Evolutionary conservation across 2,888 invertebrate species (phyloP).

Genomic region (Scaptomyza caliginosa): DNA sequence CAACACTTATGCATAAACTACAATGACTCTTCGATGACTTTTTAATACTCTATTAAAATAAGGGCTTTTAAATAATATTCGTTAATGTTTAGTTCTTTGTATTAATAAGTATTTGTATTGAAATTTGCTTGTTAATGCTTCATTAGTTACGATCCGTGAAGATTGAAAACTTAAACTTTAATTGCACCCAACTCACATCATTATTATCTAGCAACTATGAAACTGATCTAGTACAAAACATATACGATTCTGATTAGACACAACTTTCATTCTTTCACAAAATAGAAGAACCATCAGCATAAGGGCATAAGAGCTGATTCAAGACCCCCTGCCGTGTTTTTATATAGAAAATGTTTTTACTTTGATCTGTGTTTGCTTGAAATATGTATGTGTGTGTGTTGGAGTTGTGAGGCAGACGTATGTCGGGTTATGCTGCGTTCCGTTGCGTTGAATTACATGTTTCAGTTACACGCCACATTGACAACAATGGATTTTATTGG

Average conservation of each 20-base stretch:
- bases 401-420: constrained; percentile 23
- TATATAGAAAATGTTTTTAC: constrained; percentile 72
- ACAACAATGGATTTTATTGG: constrained; percentile 12
- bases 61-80: no score
- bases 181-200: not conserved
- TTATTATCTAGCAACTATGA: constrained; percentile 15
- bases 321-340: constrained; percentile 76
- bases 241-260: constrained; percentile 15
- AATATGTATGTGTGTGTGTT: constrained; percentile 7
- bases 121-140: no score
- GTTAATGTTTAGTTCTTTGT: no score
- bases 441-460: constrained; percentile 69
- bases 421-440: constrained; percentile 48
- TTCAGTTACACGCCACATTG: constrained; percentile 73
- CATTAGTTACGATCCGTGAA: not conserved
- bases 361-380: constrained; percentile 64
- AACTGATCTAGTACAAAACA: constrained; percentile 8
- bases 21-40: constrained; percentile 6
- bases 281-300: constrained; percentile 32
- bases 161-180: no score
- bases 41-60: constrained; percentile 22
- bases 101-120: no score
- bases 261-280: constrained; percentile 15
- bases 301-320: constrained; percentile 44
- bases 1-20: constrained; percentile 4